A percentile compares a stretch with the other conserved stretches of the same genome.
These are phyloP conservation scores for Epinotia nisella DNA, from an alignment of 2,888 invertebrate genomes.

Conservation along the genomic window DNA sequence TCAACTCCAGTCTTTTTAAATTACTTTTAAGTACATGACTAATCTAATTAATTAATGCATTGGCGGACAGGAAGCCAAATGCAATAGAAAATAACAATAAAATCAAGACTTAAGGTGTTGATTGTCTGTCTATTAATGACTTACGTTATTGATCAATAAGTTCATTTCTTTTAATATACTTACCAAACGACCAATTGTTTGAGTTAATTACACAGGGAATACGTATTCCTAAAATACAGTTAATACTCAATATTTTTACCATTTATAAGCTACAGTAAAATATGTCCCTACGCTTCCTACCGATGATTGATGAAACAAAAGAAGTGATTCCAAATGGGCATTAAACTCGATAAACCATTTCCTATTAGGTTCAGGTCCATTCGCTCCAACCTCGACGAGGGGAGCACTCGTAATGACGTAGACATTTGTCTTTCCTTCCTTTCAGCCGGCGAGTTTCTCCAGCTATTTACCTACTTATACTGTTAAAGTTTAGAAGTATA, in stretches of 20 bases:
- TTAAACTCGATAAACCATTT: constrained; percentile 17
- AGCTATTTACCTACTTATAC: constrained; percentile 24
- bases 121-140: background rate
- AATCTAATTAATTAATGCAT: background rate
- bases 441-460: constrained; percentile 6
- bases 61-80: background rate
- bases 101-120: background rate
- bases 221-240: no score
- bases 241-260: no score
- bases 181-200: no score
- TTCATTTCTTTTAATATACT: no score
- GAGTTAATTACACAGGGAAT: no score
- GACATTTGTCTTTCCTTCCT: constrained; percentile 38
- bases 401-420: constrained; percentile 28
- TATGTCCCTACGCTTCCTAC: background rate
- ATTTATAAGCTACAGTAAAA: no score
- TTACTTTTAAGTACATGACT: background rate
- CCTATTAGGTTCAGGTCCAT: constrained; percentile 18
- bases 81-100: background rate
- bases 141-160: background rate
- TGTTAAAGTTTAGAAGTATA: constrained; percentile 37
- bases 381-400: constrained; percentile 24
- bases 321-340: constrained; percentile 13
- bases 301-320: constrained; percentile 15
- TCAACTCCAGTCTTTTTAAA: constrained; percentile 1